Base-by-base conservation (phyloP, 2,888 invertebrate genomes). In the Azorinus chamasolen region DNA sequence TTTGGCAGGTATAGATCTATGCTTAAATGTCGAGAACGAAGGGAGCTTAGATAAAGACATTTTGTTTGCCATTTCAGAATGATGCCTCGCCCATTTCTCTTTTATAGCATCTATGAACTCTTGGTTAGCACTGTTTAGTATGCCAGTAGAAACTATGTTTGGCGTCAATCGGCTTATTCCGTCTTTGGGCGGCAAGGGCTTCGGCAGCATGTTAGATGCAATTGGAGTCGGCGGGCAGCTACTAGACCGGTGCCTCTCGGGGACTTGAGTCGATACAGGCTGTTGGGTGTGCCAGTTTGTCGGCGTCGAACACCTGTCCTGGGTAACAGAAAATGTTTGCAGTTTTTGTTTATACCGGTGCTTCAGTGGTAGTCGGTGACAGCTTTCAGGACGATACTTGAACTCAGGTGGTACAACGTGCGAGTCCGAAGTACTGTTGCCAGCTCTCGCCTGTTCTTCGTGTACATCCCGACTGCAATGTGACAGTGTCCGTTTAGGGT, bases 41-140 rank as follows among this genome's bases (percentile, higher is more conserved):
- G 77, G 81, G 24, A 81, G 57, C 4, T 20, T 27, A 2, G 39
- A 12, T 6, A 14, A 16, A 10, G 69, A 37, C 12, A 69, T 22
- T 18, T 45, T 50, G 43, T 45, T 71, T 2, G 64, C 64, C 58
- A 70, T 64, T 5, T 68, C 66, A 10, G 69, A 70, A 27, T 74
- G 74, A 41, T 77, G 81, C 46, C 57, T 43, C 1, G 77, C 77
- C 77, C 77, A 81, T 1, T 77, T 68, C 58, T 81, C 74, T 20
- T 72, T 74, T 8, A 81, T 64, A 2, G 77, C 59, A 16, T 78
- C 74, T 24, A 74, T 66, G n/a, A 57, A 54, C 6, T 24, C 59
- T 41, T 54, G 43, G 1, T 61, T 50, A 1, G 59, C 41, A 5
- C 54, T 46, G 10, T 4, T 32, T 10, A 32, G 10, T 10, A 4